phyloP scores from a whole-genome alignment of 2,113 vertebrate genomes.

The Tinamus guttatus region DNA sequence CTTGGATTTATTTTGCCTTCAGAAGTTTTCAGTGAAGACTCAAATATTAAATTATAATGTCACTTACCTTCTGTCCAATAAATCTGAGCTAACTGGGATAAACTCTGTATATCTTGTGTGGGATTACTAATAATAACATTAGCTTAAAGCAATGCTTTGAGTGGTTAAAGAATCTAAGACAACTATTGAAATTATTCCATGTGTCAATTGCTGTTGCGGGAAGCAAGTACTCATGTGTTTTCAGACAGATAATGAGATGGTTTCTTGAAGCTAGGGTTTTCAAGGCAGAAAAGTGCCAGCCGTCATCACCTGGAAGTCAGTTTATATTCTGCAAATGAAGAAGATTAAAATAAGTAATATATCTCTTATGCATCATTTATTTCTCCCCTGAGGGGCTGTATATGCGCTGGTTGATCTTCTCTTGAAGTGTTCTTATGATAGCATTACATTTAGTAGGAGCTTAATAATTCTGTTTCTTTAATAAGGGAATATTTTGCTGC shows the following conservation, averaged over 20 bases:
- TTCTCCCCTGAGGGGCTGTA: background rate
- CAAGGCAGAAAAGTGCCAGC: background rate
- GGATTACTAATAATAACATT: background rate
- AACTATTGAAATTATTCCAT: background rate
- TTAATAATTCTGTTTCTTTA: background rate
- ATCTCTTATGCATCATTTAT: background rate
- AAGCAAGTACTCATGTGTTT: background rate
- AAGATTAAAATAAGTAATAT: background rate
- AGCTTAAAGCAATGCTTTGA: background rate
- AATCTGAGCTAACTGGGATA: constrained; percentile 33
- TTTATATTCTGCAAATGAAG: background rate
- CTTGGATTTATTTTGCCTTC: background rate
- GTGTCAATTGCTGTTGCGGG: background rate
- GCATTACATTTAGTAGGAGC: background rate
- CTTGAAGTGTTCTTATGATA: background rate
- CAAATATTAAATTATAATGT: background rate
- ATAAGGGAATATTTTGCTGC: background rate
- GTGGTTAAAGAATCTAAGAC: background rate
- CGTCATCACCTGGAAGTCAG: background rate
- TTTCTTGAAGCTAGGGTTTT: background rate
- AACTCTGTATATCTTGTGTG: background rate
- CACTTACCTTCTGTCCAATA: constrained; percentile 18
- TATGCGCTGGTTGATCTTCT: background rate
- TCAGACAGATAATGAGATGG: background rate
- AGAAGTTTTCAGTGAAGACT: constrained; percentile 10